A percentile compares a stretch with the other conserved stretches of the same genome.
Conservation (phyloP, 2,797 vertebrate species). For the Valencia hispanica region DNA sequence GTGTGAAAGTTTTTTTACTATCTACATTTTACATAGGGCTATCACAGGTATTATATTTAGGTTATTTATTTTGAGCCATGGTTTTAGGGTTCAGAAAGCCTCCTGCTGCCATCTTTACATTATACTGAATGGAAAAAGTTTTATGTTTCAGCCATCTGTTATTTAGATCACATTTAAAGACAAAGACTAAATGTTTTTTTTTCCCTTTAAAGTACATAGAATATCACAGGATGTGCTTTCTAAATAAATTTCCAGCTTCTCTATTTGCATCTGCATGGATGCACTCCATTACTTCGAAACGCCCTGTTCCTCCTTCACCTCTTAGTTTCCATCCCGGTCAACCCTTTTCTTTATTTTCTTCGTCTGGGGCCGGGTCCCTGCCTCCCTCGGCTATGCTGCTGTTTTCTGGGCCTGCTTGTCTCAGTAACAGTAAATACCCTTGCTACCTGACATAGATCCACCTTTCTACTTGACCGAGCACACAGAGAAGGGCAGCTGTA, state of each 20-base stretch:
- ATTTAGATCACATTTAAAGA: neutral
- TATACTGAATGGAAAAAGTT: neutral
- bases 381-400: conserved; percentile 49
- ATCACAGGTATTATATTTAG: neutral
- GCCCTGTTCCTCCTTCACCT: conserved; percentile 30
- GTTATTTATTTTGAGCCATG: neutral
- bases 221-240: neutral
- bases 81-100: neutral
- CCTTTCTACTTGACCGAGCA: conserved; percentile 84
- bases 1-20: neutral
- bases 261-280: conserved; percentile 33
- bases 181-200: neutral
- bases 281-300: conserved; percentile 48
- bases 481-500: conserved; percentile 67
- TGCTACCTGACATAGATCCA: conserved; percentile 81
- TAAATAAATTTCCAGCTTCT: conserved; percentile 18
- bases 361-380: conserved; percentile 18
- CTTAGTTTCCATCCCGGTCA: neutral
- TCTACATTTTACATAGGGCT: neutral
- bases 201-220: neutral
- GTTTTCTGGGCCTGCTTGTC: conserved; percentile 71
- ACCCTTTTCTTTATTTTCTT: conserved; percentile 19
- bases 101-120: neutral
- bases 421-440: conserved; percentile 82
- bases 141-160: neutral